phyloP scores from a whole-genome alignment of 1,140 invertebrate species.

The Nebria ingens region DNA sequence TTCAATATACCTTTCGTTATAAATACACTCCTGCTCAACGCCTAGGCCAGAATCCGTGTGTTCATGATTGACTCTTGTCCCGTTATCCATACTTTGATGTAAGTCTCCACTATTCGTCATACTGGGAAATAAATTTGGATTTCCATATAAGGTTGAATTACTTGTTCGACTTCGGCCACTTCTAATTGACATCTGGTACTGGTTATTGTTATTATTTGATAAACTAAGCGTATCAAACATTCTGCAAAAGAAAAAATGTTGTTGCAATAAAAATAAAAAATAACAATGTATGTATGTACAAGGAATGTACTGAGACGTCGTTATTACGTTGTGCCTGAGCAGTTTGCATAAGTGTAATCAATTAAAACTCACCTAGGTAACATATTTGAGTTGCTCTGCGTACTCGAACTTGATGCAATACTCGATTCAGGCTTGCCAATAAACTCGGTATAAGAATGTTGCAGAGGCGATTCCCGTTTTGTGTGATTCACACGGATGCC shows the following conservation, averaged over 20 bases:
- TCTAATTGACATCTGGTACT: constrained; percentile 14
- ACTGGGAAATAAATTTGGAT: constrained; percentile 16
- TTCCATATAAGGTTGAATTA: constrained; percentile 17
- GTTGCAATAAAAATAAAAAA: too few species aligned
- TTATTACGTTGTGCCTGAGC: not conserved
- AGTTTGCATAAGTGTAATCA: not conserved
- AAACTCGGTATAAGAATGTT: constrained; percentile 4
- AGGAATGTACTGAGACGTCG: too few species aligned
- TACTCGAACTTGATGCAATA: constrained; percentile 13
- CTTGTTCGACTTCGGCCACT: constrained; percentile 15
- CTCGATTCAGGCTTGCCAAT: not conserved
- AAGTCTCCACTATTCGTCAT: constrained; percentile 11
- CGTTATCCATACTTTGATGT: constrained; percentile 20
- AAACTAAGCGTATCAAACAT: constrained; percentile 21
- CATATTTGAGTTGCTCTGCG: constrained; percentile 15
- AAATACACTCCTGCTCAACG: constrained; percentile 55
- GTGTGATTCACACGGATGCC: constrained; percentile 13
- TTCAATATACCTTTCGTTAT: constrained; percentile 47
- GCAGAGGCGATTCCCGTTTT: constrained; percentile 13
- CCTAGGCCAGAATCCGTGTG: constrained; percentile 56
- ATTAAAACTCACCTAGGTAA: constrained; percentile 19
- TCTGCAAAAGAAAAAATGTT: too few species aligned
- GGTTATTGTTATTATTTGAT: constrained; percentile 18
- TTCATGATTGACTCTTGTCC: constrained; percentile 48
- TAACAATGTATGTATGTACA: too few species aligned